These are phyloP conservation scores for Pasiphila rectangulata DNA, from an alignment of 2,888 invertebrate species.

Conservation along the genomic window DNA sequence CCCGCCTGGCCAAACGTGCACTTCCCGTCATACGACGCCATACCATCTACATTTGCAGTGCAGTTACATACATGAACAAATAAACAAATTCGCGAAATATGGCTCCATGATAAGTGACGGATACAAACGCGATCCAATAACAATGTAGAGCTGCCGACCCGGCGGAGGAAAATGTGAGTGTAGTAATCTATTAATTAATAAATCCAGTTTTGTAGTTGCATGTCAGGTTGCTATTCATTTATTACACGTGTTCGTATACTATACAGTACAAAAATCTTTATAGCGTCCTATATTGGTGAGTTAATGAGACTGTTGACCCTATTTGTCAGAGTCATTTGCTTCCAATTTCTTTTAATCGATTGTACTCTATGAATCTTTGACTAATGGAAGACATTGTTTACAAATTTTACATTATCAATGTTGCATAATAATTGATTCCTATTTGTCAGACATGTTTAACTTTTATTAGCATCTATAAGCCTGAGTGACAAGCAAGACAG, in stretches of 20 bases:
- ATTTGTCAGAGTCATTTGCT: too few species aligned
- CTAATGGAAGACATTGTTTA: too few species aligned
- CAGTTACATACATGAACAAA: slow-evolving; percentile 4
- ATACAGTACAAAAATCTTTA: too few species aligned
- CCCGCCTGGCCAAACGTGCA: slow-evolving; percentile 63
- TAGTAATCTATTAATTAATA: slow-evolving; percentile 33
- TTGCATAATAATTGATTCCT: too few species aligned
- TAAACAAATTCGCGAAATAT: slow-evolving; percentile 36
- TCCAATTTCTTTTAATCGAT: too few species aligned
- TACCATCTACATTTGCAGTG: slow-evolving; percentile 28
- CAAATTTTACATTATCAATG: too few species aligned
- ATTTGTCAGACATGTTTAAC: too few species aligned
- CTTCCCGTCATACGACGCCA: slow-evolving; percentile 51
- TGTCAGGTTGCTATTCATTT: slow-evolving; percentile 12
- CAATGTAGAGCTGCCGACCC: slow-evolving; percentile 72
- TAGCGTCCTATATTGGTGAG: too few species aligned
- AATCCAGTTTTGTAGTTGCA: slow-evolving; percentile 22
- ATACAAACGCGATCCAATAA: slow-evolving; percentile 50
- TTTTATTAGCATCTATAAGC: too few species aligned
- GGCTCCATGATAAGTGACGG: slow-evolving; percentile 47
- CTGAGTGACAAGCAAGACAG: too few species aligned
- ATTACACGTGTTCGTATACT: slow-evolving; percentile 7
- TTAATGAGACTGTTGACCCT: too few species aligned
- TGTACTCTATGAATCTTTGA: too few species aligned
- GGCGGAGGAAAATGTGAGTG: slow-evolving; percentile 76